A percentile compares a stretch with the other conserved stretches of the same genome.
Evolutionary conservation across 2,113 vertebrate species (phyloP).

Genomic region (Gymnobelideus leadbeateri): DNA sequence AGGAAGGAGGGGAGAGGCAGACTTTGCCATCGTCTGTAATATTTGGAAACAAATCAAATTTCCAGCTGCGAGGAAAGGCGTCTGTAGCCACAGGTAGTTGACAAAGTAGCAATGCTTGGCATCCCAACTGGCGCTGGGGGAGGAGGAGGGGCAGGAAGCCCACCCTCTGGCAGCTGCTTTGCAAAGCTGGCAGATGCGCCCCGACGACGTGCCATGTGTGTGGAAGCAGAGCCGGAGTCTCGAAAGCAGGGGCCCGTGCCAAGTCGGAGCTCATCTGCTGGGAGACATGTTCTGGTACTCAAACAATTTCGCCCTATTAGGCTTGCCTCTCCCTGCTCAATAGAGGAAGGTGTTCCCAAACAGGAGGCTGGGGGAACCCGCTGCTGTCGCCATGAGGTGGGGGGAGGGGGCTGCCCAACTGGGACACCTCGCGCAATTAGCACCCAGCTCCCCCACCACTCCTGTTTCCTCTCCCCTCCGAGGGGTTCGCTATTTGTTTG

Average conservation of each 20-base stretch:
- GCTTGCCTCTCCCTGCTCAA: neutral
- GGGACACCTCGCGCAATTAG: neutral
- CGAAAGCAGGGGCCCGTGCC: constrained; percentile 16
- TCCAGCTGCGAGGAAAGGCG: neutral
- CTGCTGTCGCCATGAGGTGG: neutral
- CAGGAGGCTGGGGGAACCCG: constrained; percentile 8
- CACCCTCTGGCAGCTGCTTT: constrained; percentile 28
- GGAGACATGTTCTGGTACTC: neutral
- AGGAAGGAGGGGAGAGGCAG: neutral
- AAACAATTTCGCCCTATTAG: neutral
- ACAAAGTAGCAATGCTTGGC: constrained; percentile 25
- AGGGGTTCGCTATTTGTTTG: neutral
- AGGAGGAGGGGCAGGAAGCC: neutral
- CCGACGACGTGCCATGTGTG: constrained; percentile 12
- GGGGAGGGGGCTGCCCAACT: neutral
- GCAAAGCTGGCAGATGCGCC: constrained; percentile 28
- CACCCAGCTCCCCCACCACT: neutral
- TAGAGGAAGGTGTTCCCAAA: neutral
- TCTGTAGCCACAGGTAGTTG: constrained; percentile 47
- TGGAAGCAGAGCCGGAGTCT: constrained; percentile 34
- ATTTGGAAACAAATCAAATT: constrained; percentile 31
- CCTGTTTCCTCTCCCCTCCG: neutral
- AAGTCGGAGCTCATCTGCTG: constrained; percentile 26
- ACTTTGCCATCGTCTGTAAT: neutral
- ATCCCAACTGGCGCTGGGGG: constrained; percentile 16